Base-by-base conservation (phyloP, 2,797 vertebrate species). In the Sebastes minor region DNA sequence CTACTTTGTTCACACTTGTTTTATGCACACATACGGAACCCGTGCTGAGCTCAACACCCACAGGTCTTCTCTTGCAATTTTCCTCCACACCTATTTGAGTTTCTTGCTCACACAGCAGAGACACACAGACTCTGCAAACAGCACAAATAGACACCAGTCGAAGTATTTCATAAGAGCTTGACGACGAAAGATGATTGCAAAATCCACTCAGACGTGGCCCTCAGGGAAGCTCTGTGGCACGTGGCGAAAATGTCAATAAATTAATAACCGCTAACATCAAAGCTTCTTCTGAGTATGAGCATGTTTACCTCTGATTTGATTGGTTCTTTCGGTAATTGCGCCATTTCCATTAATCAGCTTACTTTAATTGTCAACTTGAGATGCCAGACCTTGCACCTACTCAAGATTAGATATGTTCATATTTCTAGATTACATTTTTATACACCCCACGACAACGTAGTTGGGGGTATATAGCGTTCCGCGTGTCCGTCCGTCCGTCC, bases 1-100 rank as follows among this genome's bases (percentile, higher is more conserved):
- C 53, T 12, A 4, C 49, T 82, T 5, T 81, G 69, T 86, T 81
- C 65, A 14, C 49, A 57, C 73, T 71, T 75, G 55, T 84, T 82
- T 66, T 6, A n/a, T 33, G 16, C 68, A 22, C 68, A 32, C 28
- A 52, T 14, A 38, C 32, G 32, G 28, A 74, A 3, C 46, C 28
- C 2, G 1, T 27, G n/a, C 46, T 60, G 52, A 46, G 57, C 25
- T 69, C 59, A 1, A 72, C 79, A 68, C 71, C 79, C 23, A 55
- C 70, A 32, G 35, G 5, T 49, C 72, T 70, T 55, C 38, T 77
- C 70, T 52, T 27, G 42, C 61, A 18, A 1, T 77, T 63, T 71
- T 38, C 61, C 49, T 64, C 55, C 76, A 67, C 76, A 55, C 80
- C 78, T 81, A 10, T 78, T 71, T 65, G 27, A 76, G 28, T 73